phyloP scores from a whole-genome alignment of 92 coral and sea anemone species.

The Hydrozoanthus gracilis region DNA sequence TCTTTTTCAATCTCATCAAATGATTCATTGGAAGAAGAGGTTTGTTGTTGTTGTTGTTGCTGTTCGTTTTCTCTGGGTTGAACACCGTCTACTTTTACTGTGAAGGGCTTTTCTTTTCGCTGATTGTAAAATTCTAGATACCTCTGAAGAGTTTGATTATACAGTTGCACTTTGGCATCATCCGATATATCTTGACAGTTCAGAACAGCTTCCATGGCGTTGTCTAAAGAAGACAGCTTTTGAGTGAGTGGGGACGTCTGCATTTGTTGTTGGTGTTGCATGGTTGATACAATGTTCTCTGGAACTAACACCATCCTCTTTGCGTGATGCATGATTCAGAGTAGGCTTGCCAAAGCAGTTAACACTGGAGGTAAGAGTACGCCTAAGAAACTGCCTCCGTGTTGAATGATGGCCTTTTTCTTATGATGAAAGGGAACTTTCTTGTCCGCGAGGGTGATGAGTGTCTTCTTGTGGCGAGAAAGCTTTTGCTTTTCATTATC shows the following conservation, averaged over 20 bases:
- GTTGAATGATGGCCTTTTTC: conserved; percentile 3
- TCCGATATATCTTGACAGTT: too few relatives aligned
- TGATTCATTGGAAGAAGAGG: too few relatives aligned
- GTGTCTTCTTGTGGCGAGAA: conserved; percentile 1
- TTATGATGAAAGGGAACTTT: conserved; percentile 18
- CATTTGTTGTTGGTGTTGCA: not conserved
- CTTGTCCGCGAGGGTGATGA: not conserved
- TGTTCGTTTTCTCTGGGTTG: too few relatives aligned
- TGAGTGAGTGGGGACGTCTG: conserved; percentile 9
- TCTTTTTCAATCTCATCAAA: too few relatives aligned
- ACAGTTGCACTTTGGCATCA: too few relatives aligned
- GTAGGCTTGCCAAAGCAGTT: conserved; percentile 16
- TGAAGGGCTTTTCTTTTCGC: too few relatives aligned
- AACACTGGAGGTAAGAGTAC: conserved; percentile 2
- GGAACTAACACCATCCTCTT: conserved; percentile 13
- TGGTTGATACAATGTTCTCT: not conserved
- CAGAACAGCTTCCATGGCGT: too few relatives aligned
- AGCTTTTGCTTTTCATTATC: not conserved
- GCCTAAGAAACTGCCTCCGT: conserved; percentile 24
- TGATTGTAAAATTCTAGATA: too few relatives aligned
- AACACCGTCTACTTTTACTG: too few relatives aligned
- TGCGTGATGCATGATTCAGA: not conserved
- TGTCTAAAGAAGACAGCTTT: too few relatives aligned
- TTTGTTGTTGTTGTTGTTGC: too few relatives aligned
- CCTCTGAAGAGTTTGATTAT: too few relatives aligned